Evolutionary conservation across 2,113 vertebrate genomes (phyloP).

Genomic region (Laticauda colubrina): DNA sequence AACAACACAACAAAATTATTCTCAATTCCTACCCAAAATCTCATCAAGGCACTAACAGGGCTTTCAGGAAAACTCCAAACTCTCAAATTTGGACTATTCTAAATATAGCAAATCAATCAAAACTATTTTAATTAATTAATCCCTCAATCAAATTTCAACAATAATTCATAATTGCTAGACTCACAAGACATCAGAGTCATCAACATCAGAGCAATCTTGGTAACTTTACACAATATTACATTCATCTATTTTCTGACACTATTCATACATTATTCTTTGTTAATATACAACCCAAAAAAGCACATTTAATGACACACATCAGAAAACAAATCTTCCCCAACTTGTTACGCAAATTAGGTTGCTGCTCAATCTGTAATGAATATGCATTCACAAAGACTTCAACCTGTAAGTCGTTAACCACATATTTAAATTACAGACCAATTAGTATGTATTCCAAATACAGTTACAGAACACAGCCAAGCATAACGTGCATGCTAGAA

Average conservation of each 20-base stretch:
- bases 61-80: background rate
- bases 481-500: background rate
- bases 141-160: background rate
- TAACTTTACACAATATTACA: background rate
- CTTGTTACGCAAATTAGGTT: background rate
- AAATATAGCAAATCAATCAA: background rate
- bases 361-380: background rate
- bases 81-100: background rate
- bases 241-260: background rate
- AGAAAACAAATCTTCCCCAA: background rate
- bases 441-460: background rate
- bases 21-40: background rate
- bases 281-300: background rate
- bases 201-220: background rate
- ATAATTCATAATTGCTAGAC: background rate
- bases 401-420: fast-evolving
- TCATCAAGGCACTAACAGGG: background rate
- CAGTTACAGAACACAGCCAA: background rate
- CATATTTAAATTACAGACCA: background rate
- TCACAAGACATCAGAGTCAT: background rate
- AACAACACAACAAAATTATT: background rate
- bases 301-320: background rate
- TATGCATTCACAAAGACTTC: background rate
- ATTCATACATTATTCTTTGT: background rate
- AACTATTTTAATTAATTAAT: background rate